Base-by-base conservation (phyloP, 2,888 invertebrate species). In the Ophion ventricosus region DNA sequence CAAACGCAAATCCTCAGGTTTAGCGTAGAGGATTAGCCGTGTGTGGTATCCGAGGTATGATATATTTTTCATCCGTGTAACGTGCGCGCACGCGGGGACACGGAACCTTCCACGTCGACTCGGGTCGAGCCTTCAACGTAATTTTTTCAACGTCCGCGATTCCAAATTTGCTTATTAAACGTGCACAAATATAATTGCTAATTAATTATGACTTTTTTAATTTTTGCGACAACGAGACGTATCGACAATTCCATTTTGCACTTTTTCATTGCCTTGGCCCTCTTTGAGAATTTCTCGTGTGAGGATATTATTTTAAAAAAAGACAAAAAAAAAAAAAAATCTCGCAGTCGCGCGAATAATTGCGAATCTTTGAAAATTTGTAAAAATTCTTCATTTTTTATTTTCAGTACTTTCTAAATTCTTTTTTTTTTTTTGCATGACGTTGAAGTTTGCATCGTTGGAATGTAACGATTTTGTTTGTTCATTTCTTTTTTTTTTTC, bases 11-110 rank as follows among this genome's bases (percentile, higher is more conserved):
- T 79, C 83, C 79, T 80, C 70, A 83, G 79, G 75, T 83, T 83
- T 83, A 83, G 74, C 75, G 43, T 49, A 75, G 83, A 75, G 83
- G 83, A 83, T 83, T 83, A 83, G 83, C n/a, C n/a, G 70, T 64
- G 29, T 54, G 70, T 64, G 64, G 64, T 64, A 57, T 66, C 70
- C 69, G n/a, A 40, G 63, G 69, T 54, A 43, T 61, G 25, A 61
- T 73, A 14, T 73, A 61, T 72, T 43, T 54, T 69, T 14, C 25
- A 25, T 54, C 8, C 25, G 26, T 67, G 25, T 67, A 67, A 17
- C 20, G 20, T 17, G 14, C 49, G 43, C 43, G 43, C 43, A 43
- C 43, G 43, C 14, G 49, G 49, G 49, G 49, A 49, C 11, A 61
- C 25, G 57, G 57, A 23, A 23, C 57, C 10, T 57, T 57, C 57